These are phyloP conservation scores for Passer domesticus DNA, from an alignment of 2,113 vertebrate species.

Conservation along the genomic window DNA sequence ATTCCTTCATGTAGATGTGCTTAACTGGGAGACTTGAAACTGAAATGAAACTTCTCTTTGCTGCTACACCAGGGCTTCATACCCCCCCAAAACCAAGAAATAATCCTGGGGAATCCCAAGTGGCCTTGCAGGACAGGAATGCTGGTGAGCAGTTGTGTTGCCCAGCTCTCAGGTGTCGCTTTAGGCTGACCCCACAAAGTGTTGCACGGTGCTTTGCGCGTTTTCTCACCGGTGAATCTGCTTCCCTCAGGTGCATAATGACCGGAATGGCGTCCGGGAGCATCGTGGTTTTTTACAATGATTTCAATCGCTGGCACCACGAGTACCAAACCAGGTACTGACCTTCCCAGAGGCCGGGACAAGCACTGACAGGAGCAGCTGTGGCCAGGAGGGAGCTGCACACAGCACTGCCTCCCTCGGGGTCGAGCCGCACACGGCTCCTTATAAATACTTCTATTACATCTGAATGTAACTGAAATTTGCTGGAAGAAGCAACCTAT, in stretches of 20 bases:
- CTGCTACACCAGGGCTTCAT: background rate
- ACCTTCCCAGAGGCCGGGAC: constrained; percentile 8
- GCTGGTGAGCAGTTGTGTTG: background rate
- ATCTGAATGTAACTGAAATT: constrained; percentile 88
- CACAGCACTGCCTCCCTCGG: background rate
- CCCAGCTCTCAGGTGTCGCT: background rate
- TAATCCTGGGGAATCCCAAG: background rate
- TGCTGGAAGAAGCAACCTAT: constrained; percentile 85
- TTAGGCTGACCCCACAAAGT: background rate
- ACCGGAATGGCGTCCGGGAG: constrained; percentile 97
- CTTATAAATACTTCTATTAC: constrained; percentile 62
- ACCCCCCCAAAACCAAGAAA: accelerated
- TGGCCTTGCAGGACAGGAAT: background rate
- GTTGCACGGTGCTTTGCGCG: accelerated
- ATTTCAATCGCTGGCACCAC: constrained; percentile 98
- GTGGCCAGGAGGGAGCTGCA: background rate
- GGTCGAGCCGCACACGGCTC: background rate
- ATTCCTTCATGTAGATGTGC: background rate
- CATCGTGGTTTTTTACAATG: constrained; percentile 98
- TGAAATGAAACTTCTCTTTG: background rate
- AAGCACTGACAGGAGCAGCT: background rate
- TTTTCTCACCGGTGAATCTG: background rate
- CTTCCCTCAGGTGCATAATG: constrained; percentile 87
- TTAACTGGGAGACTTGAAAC: background rate
- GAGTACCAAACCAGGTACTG: constrained; percentile 97